Conservation (phyloP, 1,140 invertebrate species). For the Dysdera silvatica region DNA sequence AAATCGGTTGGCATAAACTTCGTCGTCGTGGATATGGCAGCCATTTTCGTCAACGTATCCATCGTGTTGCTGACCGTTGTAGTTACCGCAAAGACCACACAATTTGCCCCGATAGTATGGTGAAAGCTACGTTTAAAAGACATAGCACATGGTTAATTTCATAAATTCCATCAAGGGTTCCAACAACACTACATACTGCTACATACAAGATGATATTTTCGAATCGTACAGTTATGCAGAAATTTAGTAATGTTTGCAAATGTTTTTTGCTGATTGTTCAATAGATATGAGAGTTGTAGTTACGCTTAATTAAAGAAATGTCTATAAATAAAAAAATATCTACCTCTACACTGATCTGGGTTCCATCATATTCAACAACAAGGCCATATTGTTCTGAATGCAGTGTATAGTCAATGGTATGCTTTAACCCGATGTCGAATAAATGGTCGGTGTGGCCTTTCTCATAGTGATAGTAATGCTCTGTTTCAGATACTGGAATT, state of each 20-base stretch:
- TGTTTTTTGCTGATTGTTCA: too few relatives aligned
- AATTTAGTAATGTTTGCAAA: too few relatives aligned
- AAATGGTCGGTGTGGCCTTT: background rate
- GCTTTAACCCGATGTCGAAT: conserved; percentile 6
- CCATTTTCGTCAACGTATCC: conserved; percentile 22
- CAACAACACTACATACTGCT: too few relatives aligned
- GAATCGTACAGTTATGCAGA: too few relatives aligned
- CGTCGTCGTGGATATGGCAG: conserved; percentile 14
- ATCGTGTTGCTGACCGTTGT: conserved; percentile 29
- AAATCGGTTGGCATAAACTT: conserved; percentile 23
- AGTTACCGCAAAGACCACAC: conserved; percentile 34
- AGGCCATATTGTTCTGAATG: conserved; percentile 29
- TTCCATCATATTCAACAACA: conserved; percentile 22
- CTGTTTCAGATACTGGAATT: background rate
- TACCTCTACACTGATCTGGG: conserved; percentile 11
- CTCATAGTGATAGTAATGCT: conserved; percentile 16
- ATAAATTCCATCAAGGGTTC: too few relatives aligned
- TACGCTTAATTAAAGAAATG: too few relatives aligned
- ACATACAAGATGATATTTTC: too few relatives aligned
- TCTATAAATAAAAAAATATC: too few relatives aligned
- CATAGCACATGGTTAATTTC: too few relatives aligned
- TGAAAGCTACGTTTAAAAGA: conserved; percentile 16
- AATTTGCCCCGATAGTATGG: conserved; percentile 24
- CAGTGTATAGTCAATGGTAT: conserved; percentile 22
- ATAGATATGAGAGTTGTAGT: too few relatives aligned